Percentiles rank a stretch among this genome's conserved stretches.
Evolutionary conservation across 2,888 invertebrate genomes (phyloP).

Genomic region (Tachina fera): DNA sequence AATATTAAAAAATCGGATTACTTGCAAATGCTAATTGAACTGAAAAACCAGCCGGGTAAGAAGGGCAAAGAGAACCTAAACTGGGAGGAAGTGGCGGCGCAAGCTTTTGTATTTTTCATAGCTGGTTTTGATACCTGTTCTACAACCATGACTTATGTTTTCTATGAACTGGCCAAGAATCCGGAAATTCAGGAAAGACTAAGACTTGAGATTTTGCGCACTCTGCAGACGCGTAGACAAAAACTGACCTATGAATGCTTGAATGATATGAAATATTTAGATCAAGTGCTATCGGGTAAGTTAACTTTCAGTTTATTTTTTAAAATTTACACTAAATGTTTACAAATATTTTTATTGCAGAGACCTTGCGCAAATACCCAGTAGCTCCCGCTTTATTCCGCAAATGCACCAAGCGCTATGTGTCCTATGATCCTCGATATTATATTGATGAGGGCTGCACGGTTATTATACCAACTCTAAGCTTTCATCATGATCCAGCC

Average conservation of each 20-base stretch:
- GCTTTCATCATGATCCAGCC: neutral
- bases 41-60: slow-evolving; percentile 65
- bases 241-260: neutral
- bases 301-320: neutral
- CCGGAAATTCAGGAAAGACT: neutral
- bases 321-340: neutral
- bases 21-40: slow-evolving; percentile 81
- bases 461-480: neutral
- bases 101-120: slow-evolving; percentile 5
- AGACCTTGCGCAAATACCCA: slow-evolving; percentile 1
- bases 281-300: slow-evolving; percentile 2
- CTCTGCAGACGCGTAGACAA: neutral
- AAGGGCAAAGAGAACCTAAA: neutral
- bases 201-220: neutral
- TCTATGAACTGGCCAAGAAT: neutral
- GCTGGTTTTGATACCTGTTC: slow-evolving; percentile 9
- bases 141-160: neutral
- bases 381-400: neutral
- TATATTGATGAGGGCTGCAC: neutral
- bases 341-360: neutral
- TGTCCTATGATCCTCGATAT: neutral
- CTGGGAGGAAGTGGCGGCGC: neutral
- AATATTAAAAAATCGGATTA: slow-evolving; percentile 82
- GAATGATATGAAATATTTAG: neutral
- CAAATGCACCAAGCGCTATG: slow-evolving; percentile 9